phyloP scores from a whole-genome alignment of 2,797 vertebrate genomes.

The Lemur catta region DNA sequence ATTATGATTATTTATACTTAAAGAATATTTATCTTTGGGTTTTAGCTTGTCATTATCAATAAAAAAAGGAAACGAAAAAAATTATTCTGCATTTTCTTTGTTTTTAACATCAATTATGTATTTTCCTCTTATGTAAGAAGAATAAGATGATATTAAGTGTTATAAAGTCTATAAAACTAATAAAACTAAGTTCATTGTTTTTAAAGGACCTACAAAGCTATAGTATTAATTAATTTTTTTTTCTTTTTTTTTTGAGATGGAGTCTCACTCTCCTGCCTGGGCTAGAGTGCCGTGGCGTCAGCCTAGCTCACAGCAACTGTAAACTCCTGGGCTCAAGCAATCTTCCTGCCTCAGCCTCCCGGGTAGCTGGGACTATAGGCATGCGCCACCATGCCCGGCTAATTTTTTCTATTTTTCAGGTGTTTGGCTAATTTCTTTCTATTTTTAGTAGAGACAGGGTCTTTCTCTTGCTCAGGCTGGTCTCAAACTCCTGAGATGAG shows the following conservation, averaged over 20 bases:
- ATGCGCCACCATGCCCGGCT: no score
- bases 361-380: no score
- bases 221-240: background rate
- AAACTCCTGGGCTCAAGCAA: no score
- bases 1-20: background rate
- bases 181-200: background rate
- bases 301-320: no score
- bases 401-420: no score
- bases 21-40: background rate
- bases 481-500: no score
- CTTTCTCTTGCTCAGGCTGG: no score
- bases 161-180: background rate
- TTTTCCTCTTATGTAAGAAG: background rate
- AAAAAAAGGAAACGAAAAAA: background rate
- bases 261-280: no score
- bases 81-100: background rate
- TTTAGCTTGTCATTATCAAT: background rate
- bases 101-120: background rate
- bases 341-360: no score
- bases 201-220: background rate
- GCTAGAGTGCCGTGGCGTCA: no score
- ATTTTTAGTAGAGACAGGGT: no score
- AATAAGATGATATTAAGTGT: background rate
- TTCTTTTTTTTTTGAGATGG: background rate
- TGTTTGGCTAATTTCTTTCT: no score